Evolutionary conservation across 2,797 vertebrate species (phyloP).

Genomic region (Cyclopterus lumpus): DNA sequence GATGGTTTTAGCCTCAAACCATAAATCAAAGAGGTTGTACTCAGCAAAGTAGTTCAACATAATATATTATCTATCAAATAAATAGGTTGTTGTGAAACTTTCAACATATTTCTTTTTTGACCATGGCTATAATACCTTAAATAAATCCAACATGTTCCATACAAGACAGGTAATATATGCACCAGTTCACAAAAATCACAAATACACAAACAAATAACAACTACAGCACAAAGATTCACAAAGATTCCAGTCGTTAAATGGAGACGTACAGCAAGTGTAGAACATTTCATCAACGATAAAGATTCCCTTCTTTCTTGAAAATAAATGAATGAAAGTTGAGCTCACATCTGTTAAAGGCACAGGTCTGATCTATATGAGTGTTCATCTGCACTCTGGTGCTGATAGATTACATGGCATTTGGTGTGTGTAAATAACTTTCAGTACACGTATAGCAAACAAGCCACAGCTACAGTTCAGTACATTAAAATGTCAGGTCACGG

Average conservation of each 20-base stretch:
- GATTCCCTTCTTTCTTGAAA: neutral
- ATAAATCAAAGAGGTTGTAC: constrained; percentile 47
- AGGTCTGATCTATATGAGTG: constrained; percentile 7
- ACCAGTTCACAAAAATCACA: constrained; percentile 13
- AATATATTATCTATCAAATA: constrained; percentile 72
- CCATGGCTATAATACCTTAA: neutral
- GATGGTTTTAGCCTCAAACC: no score
- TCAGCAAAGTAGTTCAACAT: constrained; percentile 44
- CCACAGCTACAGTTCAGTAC: constrained; percentile 1
- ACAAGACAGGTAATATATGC: constrained; percentile 4
- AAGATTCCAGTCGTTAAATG: neutral
- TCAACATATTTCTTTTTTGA: constrained; percentile 54
- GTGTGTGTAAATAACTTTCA: constrained; percentile 11
- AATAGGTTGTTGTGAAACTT: constrained; percentile 56
- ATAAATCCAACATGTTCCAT: constrained; percentile 30
- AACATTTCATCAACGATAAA: constrained; percentile 6
- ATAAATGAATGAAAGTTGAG: neutral
- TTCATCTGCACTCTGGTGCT: constrained; percentile 24
- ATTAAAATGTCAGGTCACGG: constrained; percentile 23
- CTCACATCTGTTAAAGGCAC: constrained; percentile 28
- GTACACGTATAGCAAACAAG: constrained; percentile 3
- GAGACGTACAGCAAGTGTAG: neutral
- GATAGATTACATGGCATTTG: constrained; percentile 24
- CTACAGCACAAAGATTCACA: neutral
- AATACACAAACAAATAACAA: constrained; percentile 20